phyloP scores from a whole-genome alignment of 2,797 vertebrate genomes.

The Novumbra hubbsi region DNA sequence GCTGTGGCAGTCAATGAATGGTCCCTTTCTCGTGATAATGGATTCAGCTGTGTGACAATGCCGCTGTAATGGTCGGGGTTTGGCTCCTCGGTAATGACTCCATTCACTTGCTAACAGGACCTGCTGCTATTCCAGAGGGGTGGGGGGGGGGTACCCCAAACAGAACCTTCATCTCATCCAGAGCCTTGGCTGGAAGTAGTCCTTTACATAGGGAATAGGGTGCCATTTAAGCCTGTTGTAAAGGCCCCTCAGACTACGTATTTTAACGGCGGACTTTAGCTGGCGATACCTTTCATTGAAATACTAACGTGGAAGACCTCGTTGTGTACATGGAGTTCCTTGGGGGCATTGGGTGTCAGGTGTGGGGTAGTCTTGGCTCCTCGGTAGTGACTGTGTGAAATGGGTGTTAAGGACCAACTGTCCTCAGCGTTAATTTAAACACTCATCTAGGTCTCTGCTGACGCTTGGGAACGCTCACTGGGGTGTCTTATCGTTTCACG shows the following conservation, averaged over 20 bases:
- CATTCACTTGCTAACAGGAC: slow-evolving; percentile 92
- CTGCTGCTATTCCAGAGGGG: slow-evolving; percentile 80
- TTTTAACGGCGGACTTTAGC: slow-evolving; percentile 67
- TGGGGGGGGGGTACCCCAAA: background rate
- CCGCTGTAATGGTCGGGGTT: slow-evolving; percentile 87
- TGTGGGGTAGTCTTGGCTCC: too few relatives aligned
- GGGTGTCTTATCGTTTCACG: background rate
- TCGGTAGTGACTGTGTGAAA: too few relatives aligned
- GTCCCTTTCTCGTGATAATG: slow-evolving; percentile 94
- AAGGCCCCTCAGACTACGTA: slow-evolving; percentile 40
- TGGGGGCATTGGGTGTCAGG: too few relatives aligned
- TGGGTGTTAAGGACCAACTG: background rate
- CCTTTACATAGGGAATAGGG: background rate
- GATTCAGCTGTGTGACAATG: slow-evolving; percentile 86
- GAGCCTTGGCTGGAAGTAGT: background rate
- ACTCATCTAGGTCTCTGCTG: too few relatives aligned
- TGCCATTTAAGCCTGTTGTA: slow-evolving; percentile 69
- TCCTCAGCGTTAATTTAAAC: background rate
- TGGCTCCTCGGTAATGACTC: slow-evolving; percentile 80
- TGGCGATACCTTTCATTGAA: slow-evolving; percentile 69
- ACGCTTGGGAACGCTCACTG: background rate
- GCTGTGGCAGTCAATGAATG: slow-evolving; percentile 89
- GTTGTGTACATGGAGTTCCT: slow-evolving; percentile 59
- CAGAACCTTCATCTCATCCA: background rate
- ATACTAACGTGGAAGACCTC: slow-evolving; percentile 64